These are phyloP conservation scores for Neoniphon sammara DNA, from an alignment of 2,797 vertebrate species.

Conservation along the genomic window DNA sequence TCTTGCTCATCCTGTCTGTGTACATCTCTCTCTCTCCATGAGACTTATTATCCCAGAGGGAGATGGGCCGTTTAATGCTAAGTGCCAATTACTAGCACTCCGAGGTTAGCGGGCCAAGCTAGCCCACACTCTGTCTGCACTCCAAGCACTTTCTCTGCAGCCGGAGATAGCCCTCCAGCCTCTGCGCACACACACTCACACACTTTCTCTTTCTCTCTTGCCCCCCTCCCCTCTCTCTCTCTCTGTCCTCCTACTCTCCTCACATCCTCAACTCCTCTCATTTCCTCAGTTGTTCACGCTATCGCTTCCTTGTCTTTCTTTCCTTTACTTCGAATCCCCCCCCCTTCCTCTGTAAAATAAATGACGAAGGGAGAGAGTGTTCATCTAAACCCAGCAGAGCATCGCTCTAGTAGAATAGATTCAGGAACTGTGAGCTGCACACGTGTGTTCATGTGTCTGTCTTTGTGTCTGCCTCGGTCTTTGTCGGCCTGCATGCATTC, in stretches of 20 bases:
- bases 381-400: constrained; percentile 41
- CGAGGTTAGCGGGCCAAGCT: constrained; percentile 76
- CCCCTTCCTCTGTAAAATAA: constrained; percentile 9
- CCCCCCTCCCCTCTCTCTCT: constrained; percentile 14
- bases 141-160: constrained; percentile 63
- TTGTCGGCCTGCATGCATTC: constrained; percentile 41
- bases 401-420: constrained; percentile 32
- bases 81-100: constrained; percentile 81
- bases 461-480: constrained; percentile 34
- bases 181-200: constrained; percentile 37
- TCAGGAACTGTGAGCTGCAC: constrained; percentile 22
- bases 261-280: constrained; percentile 2
- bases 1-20: neutral
- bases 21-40: constrained; percentile 25
- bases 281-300: neutral
- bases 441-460: constrained; percentile 29
- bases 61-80: constrained; percentile 74
- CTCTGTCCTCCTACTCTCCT: neutral
- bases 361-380: constrained; percentile 17
- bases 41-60: constrained; percentile 66
- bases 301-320: constrained; percentile 20
- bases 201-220: constrained; percentile 30
- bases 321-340: constrained; percentile 6
- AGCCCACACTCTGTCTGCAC: constrained; percentile 70
- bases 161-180: constrained; percentile 54